phyloP scores from a whole-genome alignment of 2,113 vertebrate species.

The Orycteropus afer region DNA sequence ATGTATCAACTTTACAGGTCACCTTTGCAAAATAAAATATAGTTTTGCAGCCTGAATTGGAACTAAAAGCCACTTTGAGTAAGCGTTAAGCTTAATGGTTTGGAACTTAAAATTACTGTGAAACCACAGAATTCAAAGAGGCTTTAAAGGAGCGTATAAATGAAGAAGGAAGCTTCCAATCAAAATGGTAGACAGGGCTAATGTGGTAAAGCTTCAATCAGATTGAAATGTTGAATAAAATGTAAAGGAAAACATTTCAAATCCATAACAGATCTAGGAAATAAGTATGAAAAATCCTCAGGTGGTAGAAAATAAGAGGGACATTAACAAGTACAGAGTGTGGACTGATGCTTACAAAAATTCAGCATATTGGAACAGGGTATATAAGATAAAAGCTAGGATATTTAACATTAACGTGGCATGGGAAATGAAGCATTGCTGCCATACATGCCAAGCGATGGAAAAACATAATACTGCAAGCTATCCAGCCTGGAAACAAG shows the following conservation, averaged over 20 bases:
- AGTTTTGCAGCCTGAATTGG: not conserved
- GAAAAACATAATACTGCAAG: not conserved
- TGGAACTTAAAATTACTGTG: constrained; percentile 55
- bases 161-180: not conserved
- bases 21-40: constrained; percentile 67
- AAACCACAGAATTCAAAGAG: constrained; percentile 53
- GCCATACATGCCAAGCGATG: not conserved
- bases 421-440: not conserved
- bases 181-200: not conserved
- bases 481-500: not conserved
- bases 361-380: not conserved
- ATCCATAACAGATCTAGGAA: not conserved
- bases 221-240: not conserved
- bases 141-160: constrained; percentile 22
- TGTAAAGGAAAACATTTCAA: not conserved
- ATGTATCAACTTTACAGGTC: constrained; percentile 43
- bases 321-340: not conserved
- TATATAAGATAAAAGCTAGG: not conserved
- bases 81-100: constrained; percentile 47
- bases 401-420: not conserved
- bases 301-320: not conserved
- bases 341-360: not conserved
- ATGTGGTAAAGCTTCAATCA: not conserved
- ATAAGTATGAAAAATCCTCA: not conserved
- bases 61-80: constrained; percentile 49